These are phyloP conservation scores for Drosophila kohkoa DNA, from an alignment of 1,140 invertebrate genomes.

Conservation along the genomic window DNA sequence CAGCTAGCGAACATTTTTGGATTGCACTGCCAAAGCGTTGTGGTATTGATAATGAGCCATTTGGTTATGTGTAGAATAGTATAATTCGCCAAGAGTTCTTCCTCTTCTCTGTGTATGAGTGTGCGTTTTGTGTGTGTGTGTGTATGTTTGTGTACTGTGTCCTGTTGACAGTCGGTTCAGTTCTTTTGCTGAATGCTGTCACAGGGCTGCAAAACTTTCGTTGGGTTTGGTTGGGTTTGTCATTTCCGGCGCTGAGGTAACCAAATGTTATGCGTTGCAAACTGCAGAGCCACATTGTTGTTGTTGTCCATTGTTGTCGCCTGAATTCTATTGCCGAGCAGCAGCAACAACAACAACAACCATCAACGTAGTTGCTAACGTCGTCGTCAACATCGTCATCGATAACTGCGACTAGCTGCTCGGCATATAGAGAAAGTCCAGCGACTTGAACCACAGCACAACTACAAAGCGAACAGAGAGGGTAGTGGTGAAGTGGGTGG, in stretches of 20 bases:
- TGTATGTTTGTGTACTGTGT: slow-evolving; percentile 6
- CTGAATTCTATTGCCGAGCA: slow-evolving; percentile 29
- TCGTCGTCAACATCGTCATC: slow-evolving; percentile 40
- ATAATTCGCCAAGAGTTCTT: slow-evolving; percentile 29
- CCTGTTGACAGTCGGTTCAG: slow-evolving; percentile 35
- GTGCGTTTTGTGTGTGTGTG: neutral
- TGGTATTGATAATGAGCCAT: slow-evolving; percentile 78
- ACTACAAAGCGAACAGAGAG: slow-evolving; percentile 1
- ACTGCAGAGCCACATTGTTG: slow-evolving; percentile 45
- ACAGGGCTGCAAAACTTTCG: slow-evolving; percentile 31
- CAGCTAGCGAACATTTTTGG: slow-evolving; percentile 29
- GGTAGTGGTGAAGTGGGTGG: neutral
- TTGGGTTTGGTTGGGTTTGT: slow-evolving; percentile 48
- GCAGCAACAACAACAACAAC: neutral
- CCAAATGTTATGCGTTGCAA: slow-evolving; percentile 77
- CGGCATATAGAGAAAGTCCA: slow-evolving; percentile 44
- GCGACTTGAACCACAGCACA: slow-evolving; percentile 49
- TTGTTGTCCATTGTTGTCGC: slow-evolving; percentile 47
- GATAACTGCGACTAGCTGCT: slow-evolving; percentile 59
- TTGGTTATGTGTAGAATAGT: slow-evolving; percentile 43
- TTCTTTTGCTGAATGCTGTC: slow-evolving; percentile 36
- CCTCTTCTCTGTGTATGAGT: neutral
- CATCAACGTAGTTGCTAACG: slow-evolving; percentile 28
- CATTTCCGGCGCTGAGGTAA: slow-evolving; percentile 79
- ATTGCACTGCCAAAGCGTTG: slow-evolving; percentile 49